Base-by-base conservation (phyloP, 2,113 vertebrate species). In the Pao palembangensis region DNA sequence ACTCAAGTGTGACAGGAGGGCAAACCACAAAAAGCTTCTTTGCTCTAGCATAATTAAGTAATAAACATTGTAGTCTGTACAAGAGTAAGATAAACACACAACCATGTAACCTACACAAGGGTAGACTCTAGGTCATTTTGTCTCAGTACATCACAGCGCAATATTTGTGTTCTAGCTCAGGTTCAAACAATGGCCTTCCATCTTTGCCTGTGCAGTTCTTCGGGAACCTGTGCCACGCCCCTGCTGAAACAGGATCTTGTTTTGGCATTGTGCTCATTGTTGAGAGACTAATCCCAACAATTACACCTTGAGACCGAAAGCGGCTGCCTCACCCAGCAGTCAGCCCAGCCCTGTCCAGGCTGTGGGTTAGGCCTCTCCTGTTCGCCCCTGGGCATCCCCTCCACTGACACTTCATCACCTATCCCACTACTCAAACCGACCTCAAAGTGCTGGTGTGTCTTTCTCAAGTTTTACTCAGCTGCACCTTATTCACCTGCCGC, bases 231-330 rank as follows among this genome's bases (percentile, higher is more conserved):
- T 21, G 73, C 76, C 82, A 86, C 76, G 72, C 83, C 85, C 79
- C 79, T 81, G 23, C 69, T 76, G 84, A 85, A 88, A 87, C 79
- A 72, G 79, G 84, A 90, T 80, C 73, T n/a, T 49, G 67, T 56
- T 73, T 66, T 79, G 81, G 72, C 78, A 75, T 88, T 88, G 81
- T 85, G 64, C 73, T 84, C 78, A 83, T 90, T 89, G 87, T 89
- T 78, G 75, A 86, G 69, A 69, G 79, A 58, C 77, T 88, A 87
- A 86, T 89, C 84, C 82, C 56, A 42, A 88, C 85, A 87, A 88
- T 89, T 90, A 84, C 80, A 87, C 80, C 71, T 76, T 53, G 44
- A 77, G 80, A 80, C 79, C 72, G 72, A 86, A 82, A 83, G 82
- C 84, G 75, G 73, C 65, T 73, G 81, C 73, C 57, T 57, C 64